These are phyloP conservation scores for Carassius carassius DNA, from an alignment of 2,113 vertebrate species.

Conservation along the genomic window DNA sequence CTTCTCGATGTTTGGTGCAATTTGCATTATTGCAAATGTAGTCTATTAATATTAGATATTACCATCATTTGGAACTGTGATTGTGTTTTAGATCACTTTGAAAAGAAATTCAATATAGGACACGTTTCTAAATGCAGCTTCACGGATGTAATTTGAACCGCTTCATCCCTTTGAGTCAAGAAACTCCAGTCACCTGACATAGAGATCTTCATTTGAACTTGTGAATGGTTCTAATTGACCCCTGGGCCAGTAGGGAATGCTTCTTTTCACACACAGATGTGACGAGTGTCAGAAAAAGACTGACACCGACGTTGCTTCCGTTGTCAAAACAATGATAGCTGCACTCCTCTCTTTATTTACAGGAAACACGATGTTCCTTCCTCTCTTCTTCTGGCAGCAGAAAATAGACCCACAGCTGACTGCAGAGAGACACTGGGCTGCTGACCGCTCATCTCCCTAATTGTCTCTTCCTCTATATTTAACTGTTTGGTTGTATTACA, in stretches of 20 bases:
- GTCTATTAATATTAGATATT: neutral
- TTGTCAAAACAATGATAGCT: conserved; percentile 78
- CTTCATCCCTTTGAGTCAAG: conserved; percentile 52
- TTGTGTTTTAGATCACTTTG: neutral
- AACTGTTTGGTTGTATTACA: conserved; percentile 60
- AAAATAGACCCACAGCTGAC: conserved; percentile 66
- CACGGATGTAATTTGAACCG: conserved; percentile 54
- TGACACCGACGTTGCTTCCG: conserved; percentile 60
- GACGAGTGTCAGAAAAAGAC: conserved; percentile 63
- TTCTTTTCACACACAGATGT: conserved; percentile 49
- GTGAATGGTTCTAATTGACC: conserved; percentile 46
- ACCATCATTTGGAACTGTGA: neutral
- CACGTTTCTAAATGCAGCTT: conserved; percentile 13
- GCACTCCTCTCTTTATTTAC: conserved; percentile 76
- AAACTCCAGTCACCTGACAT: conserved; percentile 24
- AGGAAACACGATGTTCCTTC: conserved; percentile 78
- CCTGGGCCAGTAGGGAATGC: conserved; percentile 35
- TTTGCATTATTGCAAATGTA: neutral
- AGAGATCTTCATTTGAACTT: conserved; percentile 38
- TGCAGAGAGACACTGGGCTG: conserved; percentile 60
- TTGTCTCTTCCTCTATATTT: conserved; percentile 70
- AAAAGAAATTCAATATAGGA: conserved; percentile 45
- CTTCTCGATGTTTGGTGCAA: neutral
- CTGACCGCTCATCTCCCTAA: conserved; percentile 61
- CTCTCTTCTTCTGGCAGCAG: conserved; percentile 67